phyloP scores from a whole-genome alignment of 2,797 vertebrate genomes.

The Carcharodon carcharias region DNA sequence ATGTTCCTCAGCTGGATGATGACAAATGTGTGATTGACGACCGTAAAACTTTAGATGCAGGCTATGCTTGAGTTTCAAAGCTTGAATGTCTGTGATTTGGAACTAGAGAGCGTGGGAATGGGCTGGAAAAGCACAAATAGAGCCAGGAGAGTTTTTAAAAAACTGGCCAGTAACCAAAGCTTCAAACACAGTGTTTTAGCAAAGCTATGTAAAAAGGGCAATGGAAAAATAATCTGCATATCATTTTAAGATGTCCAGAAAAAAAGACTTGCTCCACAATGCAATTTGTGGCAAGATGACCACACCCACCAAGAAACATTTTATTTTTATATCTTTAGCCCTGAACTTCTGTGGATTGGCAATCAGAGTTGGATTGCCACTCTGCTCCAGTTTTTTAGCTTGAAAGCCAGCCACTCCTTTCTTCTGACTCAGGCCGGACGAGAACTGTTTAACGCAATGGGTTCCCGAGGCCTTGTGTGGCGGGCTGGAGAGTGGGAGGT shows the following conservation, averaged over 20 bases:
- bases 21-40: background rate
- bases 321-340: background rate
- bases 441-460: too few relatives aligned
- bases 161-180: background rate
- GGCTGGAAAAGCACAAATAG: background rate
- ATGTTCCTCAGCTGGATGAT: background rate
- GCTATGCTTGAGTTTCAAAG: background rate
- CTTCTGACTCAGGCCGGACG: too few relatives aligned
- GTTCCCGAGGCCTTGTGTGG: too few relatives aligned
- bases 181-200: background rate
- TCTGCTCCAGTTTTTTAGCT: too few relatives aligned
- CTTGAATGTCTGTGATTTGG: background rate
- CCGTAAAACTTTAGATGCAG: background rate
- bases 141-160: background rate
- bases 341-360: too few relatives aligned
- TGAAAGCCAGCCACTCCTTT: too few relatives aligned
- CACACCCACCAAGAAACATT: background rate
- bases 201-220: background rate
- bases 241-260: background rate
- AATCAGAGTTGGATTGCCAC: too few relatives aligned
- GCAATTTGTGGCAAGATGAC: background rate
- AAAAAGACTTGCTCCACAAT: background rate
- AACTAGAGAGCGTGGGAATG: conserved; percentile 2
- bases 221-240: background rate
- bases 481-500: too few relatives aligned